phyloP scores from a whole-genome alignment of 2,888 invertebrate genomes.

The Galeruca laticollis region DNA sequence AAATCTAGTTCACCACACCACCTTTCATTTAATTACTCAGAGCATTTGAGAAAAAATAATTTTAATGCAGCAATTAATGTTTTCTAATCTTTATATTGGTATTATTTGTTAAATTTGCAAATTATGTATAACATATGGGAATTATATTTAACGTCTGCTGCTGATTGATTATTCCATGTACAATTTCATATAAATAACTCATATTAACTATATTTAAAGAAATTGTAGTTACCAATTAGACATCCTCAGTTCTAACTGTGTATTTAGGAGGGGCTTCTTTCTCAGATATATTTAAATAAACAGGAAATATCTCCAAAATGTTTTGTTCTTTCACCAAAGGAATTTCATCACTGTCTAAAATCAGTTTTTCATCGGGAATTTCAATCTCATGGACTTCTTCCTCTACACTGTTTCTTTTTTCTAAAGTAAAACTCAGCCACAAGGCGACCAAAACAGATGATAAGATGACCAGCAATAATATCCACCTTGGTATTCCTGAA shows the following conservation, averaged over 20 bases:
- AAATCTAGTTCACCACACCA: no score
- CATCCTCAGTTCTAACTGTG: conserved; percentile 53
- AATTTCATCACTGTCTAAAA: conserved; percentile 45
- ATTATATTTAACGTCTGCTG: not conserved
- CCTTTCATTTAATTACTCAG: no score
- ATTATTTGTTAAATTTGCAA: no score
- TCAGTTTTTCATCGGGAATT: conserved; percentile 49
- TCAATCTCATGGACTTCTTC: conserved; percentile 41
- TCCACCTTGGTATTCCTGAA: conserved; percentile 68
- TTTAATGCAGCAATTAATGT: no score
- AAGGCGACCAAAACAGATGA: conserved; percentile 67
- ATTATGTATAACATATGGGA: no score
- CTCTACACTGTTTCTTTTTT: conserved; percentile 50
- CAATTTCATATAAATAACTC: conserved; percentile 19
- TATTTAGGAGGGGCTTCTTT: conserved; percentile 54
- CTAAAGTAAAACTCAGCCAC: conserved; percentile 66
- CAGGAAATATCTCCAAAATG: conserved; percentile 31
- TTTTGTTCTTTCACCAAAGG: conserved; percentile 41
- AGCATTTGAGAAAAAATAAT: no score
- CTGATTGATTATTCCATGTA: conserved; percentile 7
- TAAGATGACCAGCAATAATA: conserved; percentile 65
- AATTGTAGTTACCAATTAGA: conserved; percentile 34
- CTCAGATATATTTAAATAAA: conserved; percentile 30
- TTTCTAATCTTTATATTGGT: no score
- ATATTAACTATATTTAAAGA: conserved; percentile 11